Percentiles rank a stretch among this genome's conserved stretches.
These are phyloP conservation scores for Yponomeuta evonymella DNA, from an alignment of 2,888 invertebrate genomes.

Conservation along the genomic window DNA sequence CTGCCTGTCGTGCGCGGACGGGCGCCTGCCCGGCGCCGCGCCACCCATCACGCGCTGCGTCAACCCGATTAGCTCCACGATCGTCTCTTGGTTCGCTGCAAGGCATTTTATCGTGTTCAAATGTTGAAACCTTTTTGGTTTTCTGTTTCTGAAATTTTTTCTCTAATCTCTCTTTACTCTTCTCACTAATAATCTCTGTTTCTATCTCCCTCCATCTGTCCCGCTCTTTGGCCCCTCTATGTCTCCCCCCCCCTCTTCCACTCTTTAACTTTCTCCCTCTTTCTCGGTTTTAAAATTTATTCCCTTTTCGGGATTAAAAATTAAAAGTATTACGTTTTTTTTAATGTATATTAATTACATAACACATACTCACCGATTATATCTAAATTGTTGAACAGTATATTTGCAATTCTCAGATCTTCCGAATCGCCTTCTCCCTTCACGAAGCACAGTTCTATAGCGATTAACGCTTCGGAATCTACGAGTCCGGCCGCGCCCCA, in stretches of 20 bases:
- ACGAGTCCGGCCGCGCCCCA: slow-evolving; percentile 83
- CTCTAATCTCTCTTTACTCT: neutral
- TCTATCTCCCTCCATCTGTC: too few relatives aligned
- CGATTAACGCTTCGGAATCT: slow-evolving; percentile 87
- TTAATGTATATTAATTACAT: too few relatives aligned
- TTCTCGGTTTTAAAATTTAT: too few relatives aligned
- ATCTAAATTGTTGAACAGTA: slow-evolving; percentile 95
- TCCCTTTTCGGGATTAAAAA: too few relatives aligned
- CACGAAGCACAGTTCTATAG: slow-evolving; percentile 71
- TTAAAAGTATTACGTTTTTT: too few relatives aligned
- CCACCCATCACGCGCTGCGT: slow-evolving; percentile 79
- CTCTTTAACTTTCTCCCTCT: too few relatives aligned
- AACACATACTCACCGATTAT: slow-evolving; percentile 83
- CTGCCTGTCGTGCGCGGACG: neutral
- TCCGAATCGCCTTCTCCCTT: slow-evolving; percentile 68
- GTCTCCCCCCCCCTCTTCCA: too few relatives aligned
- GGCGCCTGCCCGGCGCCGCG: slow-evolving; percentile 29
- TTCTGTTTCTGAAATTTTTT: neutral
- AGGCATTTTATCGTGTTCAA: slow-evolving; percentile 13
- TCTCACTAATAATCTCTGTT: too few relatives aligned
- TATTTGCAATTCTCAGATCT: slow-evolving; percentile 84
- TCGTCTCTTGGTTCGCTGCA: slow-evolving; percentile 94
- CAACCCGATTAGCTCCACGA: slow-evolving; percentile 95
- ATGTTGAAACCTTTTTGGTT: neutral
- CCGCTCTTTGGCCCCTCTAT: too few relatives aligned